Evolutionary conservation across 2,797 vertebrate species (phyloP).

Genomic region (Sebastiscus tertius): DNA sequence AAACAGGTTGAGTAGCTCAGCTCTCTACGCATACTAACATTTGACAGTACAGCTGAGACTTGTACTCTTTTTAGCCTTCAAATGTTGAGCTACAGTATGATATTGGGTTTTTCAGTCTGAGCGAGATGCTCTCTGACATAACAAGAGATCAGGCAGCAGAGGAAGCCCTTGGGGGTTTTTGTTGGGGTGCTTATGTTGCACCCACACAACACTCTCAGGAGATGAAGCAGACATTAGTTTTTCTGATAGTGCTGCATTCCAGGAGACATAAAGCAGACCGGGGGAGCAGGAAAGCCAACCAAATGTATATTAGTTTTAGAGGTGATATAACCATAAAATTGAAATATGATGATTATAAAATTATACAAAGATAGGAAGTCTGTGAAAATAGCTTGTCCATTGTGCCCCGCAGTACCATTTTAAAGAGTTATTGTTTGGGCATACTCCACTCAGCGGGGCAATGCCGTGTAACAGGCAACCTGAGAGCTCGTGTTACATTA

Average conservation of each 20-base stretch:
- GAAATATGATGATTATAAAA: neutral
- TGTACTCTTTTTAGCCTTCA: neutral
- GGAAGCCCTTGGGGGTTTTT: neutral
- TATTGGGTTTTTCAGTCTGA: neutral
- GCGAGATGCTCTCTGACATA: neutral
- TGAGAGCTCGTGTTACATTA: constrained; percentile 40
- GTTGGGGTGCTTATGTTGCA: constrained; percentile 7
- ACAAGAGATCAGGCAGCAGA: constrained; percentile 1
- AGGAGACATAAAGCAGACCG: neutral
- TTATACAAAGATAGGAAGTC: neutral
- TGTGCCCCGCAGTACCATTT: neutral
- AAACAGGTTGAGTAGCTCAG: constrained; percentile 4
- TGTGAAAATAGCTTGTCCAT: neutral
- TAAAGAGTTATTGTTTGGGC: constrained; percentile 33
- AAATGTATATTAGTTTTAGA: neutral
- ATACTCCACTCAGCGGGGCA: constrained; percentile 6
- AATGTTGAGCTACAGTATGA: neutral
- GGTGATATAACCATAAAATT: neutral
- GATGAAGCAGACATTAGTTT: constrained; percentile 1
- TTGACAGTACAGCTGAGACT: constrained; percentile 1
- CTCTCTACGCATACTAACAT: neutral
- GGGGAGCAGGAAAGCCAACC: neutral
- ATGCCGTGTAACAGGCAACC: constrained; percentile 12
- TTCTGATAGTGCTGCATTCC: constrained; percentile 9
- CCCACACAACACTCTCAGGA: neutral